Evolutionary conservation across 2,888 invertebrate species (phyloP).

Genomic region (Pachycephus smyrnensis): DNA sequence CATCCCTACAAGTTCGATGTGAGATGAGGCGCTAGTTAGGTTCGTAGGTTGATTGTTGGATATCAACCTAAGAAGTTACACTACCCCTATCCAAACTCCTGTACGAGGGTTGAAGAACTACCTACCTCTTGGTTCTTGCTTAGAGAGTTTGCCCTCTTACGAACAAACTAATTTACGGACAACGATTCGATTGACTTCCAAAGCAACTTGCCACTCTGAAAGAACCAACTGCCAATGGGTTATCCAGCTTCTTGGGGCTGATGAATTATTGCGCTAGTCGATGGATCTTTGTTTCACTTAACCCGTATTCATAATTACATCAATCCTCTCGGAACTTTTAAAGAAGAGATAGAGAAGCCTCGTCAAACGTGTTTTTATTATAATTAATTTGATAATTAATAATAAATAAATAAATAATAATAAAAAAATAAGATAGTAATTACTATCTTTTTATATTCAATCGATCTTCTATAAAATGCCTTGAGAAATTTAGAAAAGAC

Average conservation of each 20-base stretch:
- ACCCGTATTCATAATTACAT: not conserved
- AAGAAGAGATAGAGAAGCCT: no score
- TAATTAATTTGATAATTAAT: no score
- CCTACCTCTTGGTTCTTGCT: not conserved
- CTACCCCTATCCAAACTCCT: constrained; percentile 1
- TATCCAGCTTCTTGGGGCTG: not conserved
- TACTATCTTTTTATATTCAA: no score
- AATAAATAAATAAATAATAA: no score
- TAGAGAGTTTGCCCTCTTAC: constrained; percentile 26
- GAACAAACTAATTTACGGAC: constrained; percentile 42
- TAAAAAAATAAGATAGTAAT: no score
- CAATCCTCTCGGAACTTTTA: not conserved
- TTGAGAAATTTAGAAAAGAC: no score
- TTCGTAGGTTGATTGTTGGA: no score
- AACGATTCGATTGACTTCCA: constrained; percentile 35
- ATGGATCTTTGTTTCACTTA: not conserved
- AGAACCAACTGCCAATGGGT: not conserved
- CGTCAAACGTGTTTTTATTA: no score
- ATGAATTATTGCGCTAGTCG: not conserved
- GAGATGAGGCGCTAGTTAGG: not conserved
- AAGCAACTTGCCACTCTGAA: constrained; percentile 30
- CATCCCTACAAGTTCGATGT: not conserved
- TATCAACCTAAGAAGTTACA: no score
- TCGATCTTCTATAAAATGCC: no score
- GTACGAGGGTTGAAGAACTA: constrained; percentile 11